Conservation (phyloP, 53 echinoderm and acorn worm genomes). For the Antedon mediterranea region DNA sequence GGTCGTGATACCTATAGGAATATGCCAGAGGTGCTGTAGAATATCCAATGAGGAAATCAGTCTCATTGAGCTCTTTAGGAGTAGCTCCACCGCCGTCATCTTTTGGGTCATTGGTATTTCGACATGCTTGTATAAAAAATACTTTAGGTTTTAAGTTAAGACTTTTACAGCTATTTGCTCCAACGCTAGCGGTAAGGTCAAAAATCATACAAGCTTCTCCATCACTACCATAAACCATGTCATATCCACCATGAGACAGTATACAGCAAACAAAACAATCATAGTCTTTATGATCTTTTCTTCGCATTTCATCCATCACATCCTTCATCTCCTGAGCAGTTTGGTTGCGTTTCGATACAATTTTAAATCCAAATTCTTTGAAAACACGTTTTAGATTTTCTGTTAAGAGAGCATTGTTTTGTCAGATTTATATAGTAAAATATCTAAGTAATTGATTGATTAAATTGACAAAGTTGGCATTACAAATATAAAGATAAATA, state of each 20-base stretch:
- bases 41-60: conserved; percentile 55
- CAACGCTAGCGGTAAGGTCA: too few species aligned
- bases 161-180: conserved; percentile 8
- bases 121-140: conserved; percentile 39
- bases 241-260: conserved; percentile 54
- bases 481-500: too few species aligned
- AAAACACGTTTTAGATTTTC: conserved; percentile 46
- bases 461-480: too few species aligned
- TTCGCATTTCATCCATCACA: conserved; percentile 13
- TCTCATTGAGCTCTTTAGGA: conserved; percentile 59
- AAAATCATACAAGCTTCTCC: background rate
- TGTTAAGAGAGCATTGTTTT: too few species aligned
- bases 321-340: conserved; percentile 17
- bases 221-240: conserved; percentile 40
- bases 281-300: conserved; percentile 26
- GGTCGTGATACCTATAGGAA: too few species aligned
- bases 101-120: too few species aligned
- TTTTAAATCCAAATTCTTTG: conserved; percentile 32
- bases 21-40: conserved; percentile 58
- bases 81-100: background rate
- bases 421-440: too few species aligned
- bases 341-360: conserved; percentile 12
- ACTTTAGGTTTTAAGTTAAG: conserved; percentile 65
- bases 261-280: conserved; percentile 51
- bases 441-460: too few species aligned